These are phyloP conservation scores for Poecilia latipinna DNA, from an alignment of 2,113 vertebrate genomes.

Conservation along the genomic window DNA sequence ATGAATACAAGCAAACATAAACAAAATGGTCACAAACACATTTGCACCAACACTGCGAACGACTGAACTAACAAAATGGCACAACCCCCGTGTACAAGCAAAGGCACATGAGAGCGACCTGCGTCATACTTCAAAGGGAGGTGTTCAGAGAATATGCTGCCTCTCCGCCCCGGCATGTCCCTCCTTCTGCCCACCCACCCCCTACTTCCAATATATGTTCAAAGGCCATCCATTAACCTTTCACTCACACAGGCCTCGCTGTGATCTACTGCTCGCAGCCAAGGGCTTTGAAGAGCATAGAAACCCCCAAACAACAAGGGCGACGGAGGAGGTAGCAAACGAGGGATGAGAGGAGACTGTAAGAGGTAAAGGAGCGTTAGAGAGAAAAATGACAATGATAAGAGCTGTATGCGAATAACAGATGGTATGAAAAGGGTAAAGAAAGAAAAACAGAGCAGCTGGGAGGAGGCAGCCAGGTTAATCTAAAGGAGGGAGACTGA, in stretches of 20 bases:
- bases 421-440: conserved; percentile 9
- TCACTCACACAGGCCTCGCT: conserved; percentile 75
- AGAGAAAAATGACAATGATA: conserved; percentile 27
- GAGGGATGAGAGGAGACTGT: conserved; percentile 23
- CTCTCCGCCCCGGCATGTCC: conserved; percentile 44
- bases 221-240: conserved; percentile 86
- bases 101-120: conserved; percentile 44
- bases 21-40: conserved; percentile 42
- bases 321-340: conserved; percentile 35
- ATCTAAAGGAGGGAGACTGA: conserved; percentile 14
- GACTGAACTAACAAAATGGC: conserved; percentile 63
- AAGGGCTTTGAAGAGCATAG: conserved; percentile 79
- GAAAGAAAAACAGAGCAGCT: conserved; percentile 30
- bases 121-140: conserved; percentile 76
- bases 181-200: conserved; percentile 46
- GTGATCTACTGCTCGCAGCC: conserved; percentile 81
- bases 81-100: conserved; percentile 27
- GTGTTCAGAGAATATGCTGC: conserved; percentile 70
- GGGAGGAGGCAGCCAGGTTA: conserved; percentile 6
- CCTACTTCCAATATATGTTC: conserved; percentile 78
- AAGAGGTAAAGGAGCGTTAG: conserved; percentile 10
- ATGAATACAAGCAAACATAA: conserved; percentile 61
- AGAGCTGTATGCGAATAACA: conserved; percentile 26
- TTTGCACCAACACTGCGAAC: conserved; percentile 32
- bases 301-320: conserved; percentile 27